These are phyloP conservation scores for Ianthella basta DNA, from an alignment of 37 sponge, comb jelly and placozoan genomes.

Conservation along the genomic window DNA sequence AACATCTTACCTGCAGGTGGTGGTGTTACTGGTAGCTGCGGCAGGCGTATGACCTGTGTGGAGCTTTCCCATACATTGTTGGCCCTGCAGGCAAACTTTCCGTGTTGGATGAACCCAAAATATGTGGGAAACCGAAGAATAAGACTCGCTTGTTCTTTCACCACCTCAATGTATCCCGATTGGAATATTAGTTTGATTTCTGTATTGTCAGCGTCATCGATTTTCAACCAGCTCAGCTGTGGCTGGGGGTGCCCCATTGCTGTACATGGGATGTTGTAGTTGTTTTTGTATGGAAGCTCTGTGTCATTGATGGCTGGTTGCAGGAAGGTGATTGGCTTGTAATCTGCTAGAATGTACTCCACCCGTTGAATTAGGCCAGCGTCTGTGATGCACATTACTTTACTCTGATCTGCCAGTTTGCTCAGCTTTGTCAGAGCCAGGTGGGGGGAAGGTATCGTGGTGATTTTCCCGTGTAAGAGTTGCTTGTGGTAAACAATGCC, in stretches of 20 bases:
- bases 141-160: background rate
- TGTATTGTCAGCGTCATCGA: background rate
- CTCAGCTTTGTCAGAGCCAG: background rate
- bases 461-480: too few species aligned
- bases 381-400: background rate
- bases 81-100: background rate
- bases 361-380: background rate
- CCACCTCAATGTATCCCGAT: background rate
- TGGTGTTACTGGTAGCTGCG: background rate
- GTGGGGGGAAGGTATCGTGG: too few species aligned
- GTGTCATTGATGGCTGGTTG: background rate
- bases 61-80: constrained; percentile 10
- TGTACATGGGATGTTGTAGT: background rate
- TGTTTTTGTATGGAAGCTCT: background rate
- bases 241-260: background rate
- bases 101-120: background rate
- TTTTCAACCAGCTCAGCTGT: background rate
- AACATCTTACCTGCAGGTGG: background rate
- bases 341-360: background rate
- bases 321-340: constrained; percentile 5
- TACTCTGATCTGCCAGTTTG: background rate
- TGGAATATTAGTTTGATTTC: too few species aligned
- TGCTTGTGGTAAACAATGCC: too few species aligned
- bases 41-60: background rate
- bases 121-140: background rate